Evolutionary conservation across 2,797 vertebrate species (phyloP), one percentile per base, ranked within the genome.

Genomic region (Cyclura pinguis): DNA sequence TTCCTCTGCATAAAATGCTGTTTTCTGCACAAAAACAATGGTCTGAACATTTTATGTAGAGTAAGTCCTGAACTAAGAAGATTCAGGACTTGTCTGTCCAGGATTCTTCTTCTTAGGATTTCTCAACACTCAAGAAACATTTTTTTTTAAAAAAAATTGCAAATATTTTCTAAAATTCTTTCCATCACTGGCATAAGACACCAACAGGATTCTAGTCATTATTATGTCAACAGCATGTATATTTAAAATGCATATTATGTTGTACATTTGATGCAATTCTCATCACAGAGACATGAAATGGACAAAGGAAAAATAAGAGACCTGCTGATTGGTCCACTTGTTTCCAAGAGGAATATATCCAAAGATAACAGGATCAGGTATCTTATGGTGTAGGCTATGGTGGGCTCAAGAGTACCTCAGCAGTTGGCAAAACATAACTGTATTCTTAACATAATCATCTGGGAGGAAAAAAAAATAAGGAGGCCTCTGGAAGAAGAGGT

Each of bases 401-500:
- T 20, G n/a, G 12, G 52, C 52, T 57, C 20, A 38, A 76, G 29
- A 62, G 16, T 80, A 18, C 29, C 47, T 87, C 57, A 62, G 47
- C 57, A 50, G 14, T 10, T 78, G 27, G 14, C 27, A 50, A 64
- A 35, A 2, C 29, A 64, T 18, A 50, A 10, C 57, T 78, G 32
- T 3, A 50, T 50, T 80, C 42, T 80, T 38, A 88, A 16, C 64
- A 87, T 14, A 1, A 78, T 9, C 76, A 57, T 55, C 27, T 76
- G 52, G 8, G 16, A 8, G 16, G 32, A 20, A 86, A 9, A 87
- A 74, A 18, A 1, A 0, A 0, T 3, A 3, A 2, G 1, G 74
- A 24, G 69, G 35, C 7, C 67, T 69, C 27, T 69, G 32, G 38
- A 76, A 57, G 14, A 74, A 29, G 80, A 76, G 29, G 13, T 9